Percentiles rank a stretch among this genome's conserved stretches.
phyloP scores from a whole-genome alignment of 2,797 vertebrate species.

The Spinibarbus caldwelli region DNA sequence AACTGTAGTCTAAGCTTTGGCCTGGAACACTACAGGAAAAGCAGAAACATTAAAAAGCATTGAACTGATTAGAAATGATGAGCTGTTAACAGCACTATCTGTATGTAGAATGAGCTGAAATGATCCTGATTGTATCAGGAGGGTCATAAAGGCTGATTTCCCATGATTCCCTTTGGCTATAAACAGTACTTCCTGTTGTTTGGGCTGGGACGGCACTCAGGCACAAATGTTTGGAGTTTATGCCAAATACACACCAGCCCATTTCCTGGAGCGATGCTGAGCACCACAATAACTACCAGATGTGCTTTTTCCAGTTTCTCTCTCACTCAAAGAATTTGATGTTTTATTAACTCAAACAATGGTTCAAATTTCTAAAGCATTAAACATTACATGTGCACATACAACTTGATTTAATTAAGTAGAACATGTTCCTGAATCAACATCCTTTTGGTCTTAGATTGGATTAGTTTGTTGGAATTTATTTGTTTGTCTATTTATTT shows the following conservation, averaged over 20 bases:
- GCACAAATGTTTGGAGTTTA: constrained; percentile 35
- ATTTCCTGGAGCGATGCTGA: constrained; percentile 78
- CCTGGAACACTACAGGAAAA: not conserved
- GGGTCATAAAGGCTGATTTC: constrained; percentile 7
- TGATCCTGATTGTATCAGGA: constrained; percentile 1
- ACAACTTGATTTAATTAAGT: not conserved
- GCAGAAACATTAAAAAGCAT: not conserved
- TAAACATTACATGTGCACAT: not conserved
- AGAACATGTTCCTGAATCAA: not conserved
- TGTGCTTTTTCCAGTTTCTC: constrained; percentile 67
- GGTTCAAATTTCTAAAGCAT: not conserved
- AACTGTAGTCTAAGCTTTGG: not conserved
- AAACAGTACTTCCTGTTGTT: constrained; percentile 57
- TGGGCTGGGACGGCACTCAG: constrained; percentile 34
- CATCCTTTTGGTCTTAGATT: not conserved
- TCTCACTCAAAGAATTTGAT: constrained; percentile 5
- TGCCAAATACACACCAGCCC: constrained; percentile 73
- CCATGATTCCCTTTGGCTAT: constrained; percentile 42
- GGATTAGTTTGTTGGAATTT: not conserved
- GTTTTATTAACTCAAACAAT: constrained; percentile 18
- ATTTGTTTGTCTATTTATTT: not conserved
- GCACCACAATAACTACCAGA: constrained; percentile 84
- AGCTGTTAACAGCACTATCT: not conserved
- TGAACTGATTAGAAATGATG: not conserved
- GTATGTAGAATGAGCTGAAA: not conserved